Base-by-base conservation (phyloP, 2,113 vertebrate species). In the Notechis scutatus region DNA sequence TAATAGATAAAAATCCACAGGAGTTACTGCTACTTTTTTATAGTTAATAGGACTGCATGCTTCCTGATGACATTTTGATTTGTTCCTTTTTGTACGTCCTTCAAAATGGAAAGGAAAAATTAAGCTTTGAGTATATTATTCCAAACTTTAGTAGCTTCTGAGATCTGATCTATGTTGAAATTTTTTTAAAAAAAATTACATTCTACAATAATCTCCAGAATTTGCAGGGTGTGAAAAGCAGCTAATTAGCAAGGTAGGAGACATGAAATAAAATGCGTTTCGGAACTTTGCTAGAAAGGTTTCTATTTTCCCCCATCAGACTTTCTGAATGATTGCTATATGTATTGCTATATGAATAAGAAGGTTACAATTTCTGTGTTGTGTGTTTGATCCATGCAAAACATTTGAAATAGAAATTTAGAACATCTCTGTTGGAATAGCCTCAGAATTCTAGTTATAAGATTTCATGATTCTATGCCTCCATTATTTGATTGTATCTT, bases 1-100 rank as follows among this genome's bases (percentile, higher is more conserved):
- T 97, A 97, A 97, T 97, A 97, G 96, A 96, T 95, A 96, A 96
- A 97, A 96, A 94, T 94, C 95, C 95, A 95, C 95, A 96, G 93
- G 95, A 92, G 93, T 96, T 95, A 94, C 95, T 95, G 92, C 94
- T 92, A 88, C 92, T 95, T 96, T 96, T 96, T 96, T 94, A 96
- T 47, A 86, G 91, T 96, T 96, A 86, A 92, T 23, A 91, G 34
- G 90, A 95, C 97, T 96, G 97, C 93, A 96, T 93, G 94, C 90
- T 88, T 96, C 96, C 95, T 94, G 94, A 95, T 97, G 96, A 96
- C 90, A 93, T 95, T 95, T 94, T 96, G 94, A 95, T 93, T 96
- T 95, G 69, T 96, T 96, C 95, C 64, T 96, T 97, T 96, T 96
- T 94, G 90, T 93, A 91, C 93, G 94, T 95, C 96, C 96, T 96